phyloP scores from a whole-genome alignment of 2,888 invertebrate genomes.

The Dioctria rufipes region DNA sequence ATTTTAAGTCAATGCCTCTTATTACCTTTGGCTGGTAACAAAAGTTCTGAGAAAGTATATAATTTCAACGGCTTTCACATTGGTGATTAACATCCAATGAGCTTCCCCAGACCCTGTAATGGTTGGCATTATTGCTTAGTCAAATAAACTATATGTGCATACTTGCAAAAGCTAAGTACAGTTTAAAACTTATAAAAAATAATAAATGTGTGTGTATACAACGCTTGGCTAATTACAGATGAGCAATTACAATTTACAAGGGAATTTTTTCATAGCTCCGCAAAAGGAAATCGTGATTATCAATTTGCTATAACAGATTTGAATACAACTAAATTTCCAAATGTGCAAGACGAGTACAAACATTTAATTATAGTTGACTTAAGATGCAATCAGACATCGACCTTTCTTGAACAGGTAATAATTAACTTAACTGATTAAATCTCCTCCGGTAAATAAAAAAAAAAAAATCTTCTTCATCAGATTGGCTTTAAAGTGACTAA shows the following conservation, averaged over 20 bases:
- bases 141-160: background rate
- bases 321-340: slow-evolving; percentile 58
- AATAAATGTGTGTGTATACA: background rate
- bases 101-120: no score
- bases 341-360: slow-evolving; percentile 61
- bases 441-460: background rate
- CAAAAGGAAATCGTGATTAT: slow-evolving; percentile 49
- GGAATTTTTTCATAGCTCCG: slow-evolving; percentile 30
- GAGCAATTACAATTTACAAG: slow-evolving; percentile 41
- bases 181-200: background rate
- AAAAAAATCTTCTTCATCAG: slow-evolving; percentile 48
- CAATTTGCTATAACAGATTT: slow-evolving; percentile 58
- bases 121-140: no score
- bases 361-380: slow-evolving; percentile 62
- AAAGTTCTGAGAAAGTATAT: no score
- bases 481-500: slow-evolving; percentile 56
- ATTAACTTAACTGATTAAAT: background rate
- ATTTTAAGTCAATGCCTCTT: no score
- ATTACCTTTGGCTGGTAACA: no score
- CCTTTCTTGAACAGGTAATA: slow-evolving; percentile 56
- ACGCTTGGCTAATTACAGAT: slow-evolving; percentile 26
- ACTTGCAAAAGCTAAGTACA: background rate
- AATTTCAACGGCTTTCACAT: no score
- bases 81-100: no score
- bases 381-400: slow-evolving; percentile 55